Base-by-base conservation (phyloP, 2,797 vertebrate species). In the Balearica regulorum region DNA sequence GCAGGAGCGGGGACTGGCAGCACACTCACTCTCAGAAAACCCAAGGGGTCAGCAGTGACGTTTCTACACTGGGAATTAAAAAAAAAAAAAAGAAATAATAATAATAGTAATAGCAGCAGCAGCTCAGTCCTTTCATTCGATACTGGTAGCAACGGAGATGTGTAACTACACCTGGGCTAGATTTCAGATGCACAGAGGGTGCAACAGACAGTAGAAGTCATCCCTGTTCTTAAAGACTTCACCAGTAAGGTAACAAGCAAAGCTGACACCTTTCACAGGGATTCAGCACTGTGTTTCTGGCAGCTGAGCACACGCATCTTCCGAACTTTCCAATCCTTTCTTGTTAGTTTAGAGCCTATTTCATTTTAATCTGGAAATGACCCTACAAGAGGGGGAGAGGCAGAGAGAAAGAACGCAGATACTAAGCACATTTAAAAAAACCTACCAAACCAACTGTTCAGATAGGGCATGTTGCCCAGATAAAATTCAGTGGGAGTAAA, bases 401-500 rank as follows among this genome's bases (percentile, higher is more conserved):
- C 33, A 28, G 64, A 89, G 60, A 90, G 89, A 83, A 16, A 88
- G 49, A 80, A 37, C 57, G 44, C 39, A 70, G 58, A 94, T 70
- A 95, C 53, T 53, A 79, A 89, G n/a, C 44, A 79, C n/a, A 43
- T 77, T 66, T 43, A 60, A 80, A 75, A 79, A 87, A 88, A 35
- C 35, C 91, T 85, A 83, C 76, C 77, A 81, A 88, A 86, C 87
- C 94, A 95, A 95, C 89, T 92, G 94, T 92, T 96, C 90, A 76
- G 71, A 96, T 16, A 90, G 70, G 94, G 93, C 93, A 92, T 0
- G 0, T 31, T 95, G 93, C 97, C 94, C 93, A 97, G 84, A 96
- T 49, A 93, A 81, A 92, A 96, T 91, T 85, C 70, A 95, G 87
- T 90, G 54, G 76, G 76, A 93, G 65, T 92, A 96, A 95, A 96